Evolutionary conservation across 2,797 vertebrate genomes (phyloP), one percentile per base, ranked within the genome.

Genomic region (Schizopygopsis malacanthus): DNA sequence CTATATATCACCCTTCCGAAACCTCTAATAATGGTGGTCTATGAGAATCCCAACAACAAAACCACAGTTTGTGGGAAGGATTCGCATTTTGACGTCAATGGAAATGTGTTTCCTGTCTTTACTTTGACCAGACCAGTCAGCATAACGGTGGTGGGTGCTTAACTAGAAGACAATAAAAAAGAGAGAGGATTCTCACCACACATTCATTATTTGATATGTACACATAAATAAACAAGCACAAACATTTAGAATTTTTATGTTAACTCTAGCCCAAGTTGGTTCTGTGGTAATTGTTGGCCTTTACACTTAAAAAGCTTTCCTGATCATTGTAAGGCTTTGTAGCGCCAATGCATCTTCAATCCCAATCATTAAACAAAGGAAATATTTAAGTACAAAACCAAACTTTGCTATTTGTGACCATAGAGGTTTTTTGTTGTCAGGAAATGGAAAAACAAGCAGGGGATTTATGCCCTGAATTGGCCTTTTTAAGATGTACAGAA

Each of bases 61-160:
- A 85, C 84, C 84, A 63, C 76, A 72, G 82, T 84, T 88, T 89
- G 89, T 83, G 87, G 88, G 81, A 86, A 88, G 65, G 78, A 79
- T 50, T 82, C 50, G 33, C 79, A 89, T 88, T 84, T 86, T 90
- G 90, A 89, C 86, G 80, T 88, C 87, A 88, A 89, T 89, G 89
- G 85, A 88, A 91, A 88, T 88, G 86, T 85, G 88, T 87, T 89
- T 83, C 70, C 72, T 81, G 67, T 87, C 89, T 90, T 90, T 88
- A 87, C 84, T 90, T 90, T 87, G 84, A 89, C 89, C 82, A 43
- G 75, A 85, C 47, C 78, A 72, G 56, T 79, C 79, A 22, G 84
- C 79, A 79, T 84, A 83, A 90, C 70, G 45, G 83, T 86, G 85
- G 84, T 85, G 80, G 86, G 83, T 65, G 37, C 69, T 88, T 85